Evolutionary conservation across 2,888 invertebrate species (phyloP).

Genomic region (Mantis religiosa): DNA sequence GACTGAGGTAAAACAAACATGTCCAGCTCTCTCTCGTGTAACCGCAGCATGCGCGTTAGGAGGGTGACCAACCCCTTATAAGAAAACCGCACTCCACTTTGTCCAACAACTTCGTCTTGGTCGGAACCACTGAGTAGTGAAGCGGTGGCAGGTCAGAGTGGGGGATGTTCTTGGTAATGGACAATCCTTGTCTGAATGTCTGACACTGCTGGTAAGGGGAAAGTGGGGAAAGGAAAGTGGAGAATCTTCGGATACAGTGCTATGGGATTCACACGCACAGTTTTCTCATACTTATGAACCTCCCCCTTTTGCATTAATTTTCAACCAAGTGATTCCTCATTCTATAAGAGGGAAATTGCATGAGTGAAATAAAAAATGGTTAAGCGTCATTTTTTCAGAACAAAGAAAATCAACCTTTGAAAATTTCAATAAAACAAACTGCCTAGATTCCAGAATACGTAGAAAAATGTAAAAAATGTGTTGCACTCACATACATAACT

Average conservation of each 20-base stretch:
- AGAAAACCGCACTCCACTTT: neutral
- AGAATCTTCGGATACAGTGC: neutral
- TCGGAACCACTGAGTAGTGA: neutral
- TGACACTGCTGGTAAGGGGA: neutral
- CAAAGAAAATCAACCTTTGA: no score
- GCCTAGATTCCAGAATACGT: no score
- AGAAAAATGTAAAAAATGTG: no score
- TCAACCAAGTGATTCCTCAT: no score
- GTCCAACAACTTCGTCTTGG: neutral
- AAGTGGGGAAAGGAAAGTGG: neutral
- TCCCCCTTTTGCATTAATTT: neutral
- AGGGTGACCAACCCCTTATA: neutral
- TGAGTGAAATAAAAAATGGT: no score
- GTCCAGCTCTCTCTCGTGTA: neutral
- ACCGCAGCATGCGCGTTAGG: neutral
- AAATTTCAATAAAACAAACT: no score
- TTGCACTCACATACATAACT: no score
- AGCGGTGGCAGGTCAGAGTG: neutral
- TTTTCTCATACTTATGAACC: neutral
- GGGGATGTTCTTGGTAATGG: conserved; percentile 12
- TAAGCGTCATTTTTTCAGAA: no score
- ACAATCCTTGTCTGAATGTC: conserved; percentile 13
- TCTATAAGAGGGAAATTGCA: no score
- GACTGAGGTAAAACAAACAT: neutral
- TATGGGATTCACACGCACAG: neutral